phyloP scores from a whole-genome alignment of 2,888 invertebrate species.

The Cosmorhoe ocellata region DNA sequence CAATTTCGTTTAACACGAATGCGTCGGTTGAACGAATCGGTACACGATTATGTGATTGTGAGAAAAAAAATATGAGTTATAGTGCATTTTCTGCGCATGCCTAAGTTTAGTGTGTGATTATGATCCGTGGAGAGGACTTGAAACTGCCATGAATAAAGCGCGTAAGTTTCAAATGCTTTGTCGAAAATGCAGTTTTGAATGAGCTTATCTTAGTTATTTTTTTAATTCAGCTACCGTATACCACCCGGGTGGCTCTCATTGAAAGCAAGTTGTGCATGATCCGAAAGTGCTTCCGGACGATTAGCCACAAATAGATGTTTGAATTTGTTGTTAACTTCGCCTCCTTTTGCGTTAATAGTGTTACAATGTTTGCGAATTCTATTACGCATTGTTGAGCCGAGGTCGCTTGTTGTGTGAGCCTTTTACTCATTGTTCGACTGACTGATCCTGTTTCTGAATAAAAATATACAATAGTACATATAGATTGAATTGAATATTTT shows the following conservation, averaged over 20 bases:
- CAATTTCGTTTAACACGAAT: constrained; percentile 80
- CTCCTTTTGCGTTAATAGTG: constrained; percentile 80
- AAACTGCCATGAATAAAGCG: constrained; percentile 72
- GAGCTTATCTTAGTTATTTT: constrained; percentile 21
- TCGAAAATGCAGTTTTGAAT: constrained; percentile 15
- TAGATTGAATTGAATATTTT: constrained; percentile 10
- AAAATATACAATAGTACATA: constrained; percentile 31
- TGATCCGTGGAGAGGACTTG: constrained; percentile 62
- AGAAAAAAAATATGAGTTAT: constrained; percentile 74
- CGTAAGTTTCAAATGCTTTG: constrained; percentile 56
- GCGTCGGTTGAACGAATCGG: constrained; percentile 77
- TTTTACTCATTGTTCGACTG: constrained; percentile 65
- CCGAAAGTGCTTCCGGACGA: constrained; percentile 74
- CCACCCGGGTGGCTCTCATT: constrained; percentile 73
- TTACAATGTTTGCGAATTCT: constrained; percentile 81
- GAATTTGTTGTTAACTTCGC: constrained; percentile 79
- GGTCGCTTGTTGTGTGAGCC: constrained; percentile 60
- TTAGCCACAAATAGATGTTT: constrained; percentile 76
- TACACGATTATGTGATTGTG: constrained; percentile 80
- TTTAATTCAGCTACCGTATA: constrained; percentile 34
- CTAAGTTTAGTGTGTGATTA: constrained; percentile 70
- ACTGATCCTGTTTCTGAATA: constrained; percentile 62
- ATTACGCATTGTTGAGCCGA: constrained; percentile 76
- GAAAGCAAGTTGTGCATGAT: constrained; percentile 70
- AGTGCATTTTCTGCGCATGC: constrained; percentile 59